Conservation (phyloP, 2,113 vertebrate genomes). For the Rhegmatorhina hoffmannsi region DNA sequence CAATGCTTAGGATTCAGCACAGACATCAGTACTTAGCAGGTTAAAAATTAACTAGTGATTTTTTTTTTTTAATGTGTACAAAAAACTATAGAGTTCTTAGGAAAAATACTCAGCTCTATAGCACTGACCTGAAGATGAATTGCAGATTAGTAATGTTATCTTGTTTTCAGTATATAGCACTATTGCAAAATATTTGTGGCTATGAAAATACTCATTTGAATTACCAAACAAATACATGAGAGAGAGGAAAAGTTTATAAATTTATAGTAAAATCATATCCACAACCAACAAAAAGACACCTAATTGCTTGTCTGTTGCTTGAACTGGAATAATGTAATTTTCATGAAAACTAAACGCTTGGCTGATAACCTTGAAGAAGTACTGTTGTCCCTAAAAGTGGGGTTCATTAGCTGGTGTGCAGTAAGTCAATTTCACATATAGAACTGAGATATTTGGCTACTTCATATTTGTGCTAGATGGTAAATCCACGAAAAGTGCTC, state of each 20-base stretch:
- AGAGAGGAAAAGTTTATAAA: not conserved
- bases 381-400: rapidly evolving
- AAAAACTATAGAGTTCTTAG: not conserved
- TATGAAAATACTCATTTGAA: not conserved
- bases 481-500: not conserved
- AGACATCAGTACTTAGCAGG: not conserved
- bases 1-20: not conserved
- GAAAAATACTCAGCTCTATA: not conserved
- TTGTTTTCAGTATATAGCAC: not conserved
- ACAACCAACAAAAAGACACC: conserved; percentile 38
- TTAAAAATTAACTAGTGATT: not conserved
- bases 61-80: not conserved
- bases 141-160: not conserved
- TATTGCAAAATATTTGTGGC: not conserved
- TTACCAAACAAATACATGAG: not conserved
- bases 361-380: conserved; percentile 80
- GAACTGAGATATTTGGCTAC: not conserved
- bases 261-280: not conserved
- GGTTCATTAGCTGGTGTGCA: not conserved
- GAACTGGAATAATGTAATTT: conserved; percentile 45
- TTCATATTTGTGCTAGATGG: not conserved
- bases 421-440: not conserved
- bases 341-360: conserved; percentile 77
- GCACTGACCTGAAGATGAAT: not conserved
- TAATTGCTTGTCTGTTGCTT: conserved; percentile 9